Evolutionary conservation across 2,113 vertebrate species (phyloP), one percentile per base, ranked within the genome.

Genomic region (Stigmatopora argus): DNA sequence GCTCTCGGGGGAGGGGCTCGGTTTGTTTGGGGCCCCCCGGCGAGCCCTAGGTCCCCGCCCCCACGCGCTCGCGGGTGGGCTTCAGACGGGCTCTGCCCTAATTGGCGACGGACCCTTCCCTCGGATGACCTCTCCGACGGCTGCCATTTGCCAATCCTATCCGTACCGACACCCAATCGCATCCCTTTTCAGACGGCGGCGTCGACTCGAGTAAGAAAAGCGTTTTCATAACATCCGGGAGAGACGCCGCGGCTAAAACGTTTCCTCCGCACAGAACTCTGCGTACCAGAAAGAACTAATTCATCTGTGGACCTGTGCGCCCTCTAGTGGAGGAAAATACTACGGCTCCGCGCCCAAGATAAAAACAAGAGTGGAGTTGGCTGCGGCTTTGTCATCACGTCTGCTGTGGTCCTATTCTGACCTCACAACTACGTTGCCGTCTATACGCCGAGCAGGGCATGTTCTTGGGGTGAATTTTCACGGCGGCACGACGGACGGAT

Each of bases 311-410:
- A 73, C 72, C 67, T 53, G 79, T 44, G 74, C 83, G 38, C 86
- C 88, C 77, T 64, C 88, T 87, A 67, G 65, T 87, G 88, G 86
- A 68, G 66, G n/a, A 47, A 26, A 69, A 41, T 12, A 23, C 46
- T 31, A 31, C 55, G 47, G 71, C 67, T 10, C 31, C 21, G 69
- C 23, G 44, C 7, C 41, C 45, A 64, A 41, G 26, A 72, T 49
- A 51, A 35, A 60, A 71, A 65, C n/a, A 48, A 46, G 66, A 62
- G 58, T 59, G 21, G 57, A 56, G 34, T 2, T 9, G 61, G 45
- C n/a, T 45, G 55, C 69, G 83, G 76, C 69, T 82, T 77, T 74
- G 78, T 78, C 81, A 88, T 77, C 76, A 80, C 19, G 74, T 73
- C 73, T 80, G 67, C 70, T 73, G 70, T 56, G 68, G 67, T 66